phyloP scores from a whole-genome alignment of 35 echinoderm and acorn worm species.

The Holothuria glaberrima region DNA sequence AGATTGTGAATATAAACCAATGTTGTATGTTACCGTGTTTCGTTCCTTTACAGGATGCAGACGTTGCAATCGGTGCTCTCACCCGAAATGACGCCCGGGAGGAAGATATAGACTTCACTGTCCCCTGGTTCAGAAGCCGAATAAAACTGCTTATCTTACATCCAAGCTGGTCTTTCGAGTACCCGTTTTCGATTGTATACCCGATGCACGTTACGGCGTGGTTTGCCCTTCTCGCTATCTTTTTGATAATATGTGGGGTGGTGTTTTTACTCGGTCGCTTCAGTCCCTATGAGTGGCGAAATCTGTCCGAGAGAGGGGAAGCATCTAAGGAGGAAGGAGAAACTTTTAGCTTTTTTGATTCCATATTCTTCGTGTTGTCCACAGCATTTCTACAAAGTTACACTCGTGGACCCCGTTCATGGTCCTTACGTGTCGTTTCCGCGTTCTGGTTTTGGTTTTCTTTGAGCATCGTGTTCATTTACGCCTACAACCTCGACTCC shows the following conservation, averaged over 20 bases:
- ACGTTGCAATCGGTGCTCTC: slow-evolving; percentile 80
- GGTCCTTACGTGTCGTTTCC: slow-evolving; percentile 56
- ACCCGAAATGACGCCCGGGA: slow-evolving; percentile 66
- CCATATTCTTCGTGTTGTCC: slow-evolving; percentile 54
- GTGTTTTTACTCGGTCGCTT: slow-evolving; percentile 60
- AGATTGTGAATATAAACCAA: no score
- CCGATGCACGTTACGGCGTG: slow-evolving; percentile 74
- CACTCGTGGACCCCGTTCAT: slow-evolving; percentile 62
- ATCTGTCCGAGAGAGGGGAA: slow-evolving; percentile 44
- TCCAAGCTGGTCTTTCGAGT: slow-evolving; percentile 71
- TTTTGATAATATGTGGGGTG: slow-evolving; percentile 60
- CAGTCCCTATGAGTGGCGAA: slow-evolving; percentile 78
- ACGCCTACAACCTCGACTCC: slow-evolving; percentile 63
- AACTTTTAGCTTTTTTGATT: slow-evolving; percentile 71
- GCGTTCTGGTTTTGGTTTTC: slow-evolving; percentile 86
- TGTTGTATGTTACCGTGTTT: not conserved
- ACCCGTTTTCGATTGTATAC: slow-evolving; percentile 73
- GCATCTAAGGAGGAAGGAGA: slow-evolving; percentile 64
- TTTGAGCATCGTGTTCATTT: slow-evolving; percentile 71
- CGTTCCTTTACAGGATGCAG: slow-evolving; percentile 75
- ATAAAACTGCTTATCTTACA: slow-evolving; percentile 73
- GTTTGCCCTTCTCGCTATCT: slow-evolving; percentile 71
- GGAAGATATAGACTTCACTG: slow-evolving; percentile 77
- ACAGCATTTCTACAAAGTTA: slow-evolving; percentile 70
- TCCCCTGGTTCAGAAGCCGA: slow-evolving; percentile 41